Evolutionary conservation across 2,888 invertebrate genomes (phyloP).

Genomic region (Mechanitis messenoides): DNA sequence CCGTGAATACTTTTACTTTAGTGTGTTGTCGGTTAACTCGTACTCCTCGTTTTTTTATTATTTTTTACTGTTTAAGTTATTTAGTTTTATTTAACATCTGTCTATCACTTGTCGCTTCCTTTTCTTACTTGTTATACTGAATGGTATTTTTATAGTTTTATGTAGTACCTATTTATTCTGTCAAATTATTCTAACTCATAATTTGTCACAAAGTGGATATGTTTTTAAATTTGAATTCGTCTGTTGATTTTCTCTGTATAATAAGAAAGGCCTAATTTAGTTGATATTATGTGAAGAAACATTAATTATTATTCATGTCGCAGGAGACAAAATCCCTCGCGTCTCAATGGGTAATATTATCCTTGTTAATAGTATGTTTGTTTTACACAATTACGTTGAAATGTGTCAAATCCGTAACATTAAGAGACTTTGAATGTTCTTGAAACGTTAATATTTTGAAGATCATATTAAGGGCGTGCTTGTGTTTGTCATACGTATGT

Average conservation of each 20-base stretch:
- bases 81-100: too few relatives aligned
- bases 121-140: too few relatives aligned
- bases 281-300: background rate
- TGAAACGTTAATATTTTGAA: background rate
- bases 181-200: too few relatives aligned
- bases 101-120: too few relatives aligned
- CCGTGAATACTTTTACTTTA: too few relatives aligned
- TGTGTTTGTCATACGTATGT: background rate
- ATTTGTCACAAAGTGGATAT: too few relatives aligned
- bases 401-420: background rate
- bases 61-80: too few relatives aligned
- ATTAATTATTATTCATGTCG: conserved; percentile 8
- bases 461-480: background rate
- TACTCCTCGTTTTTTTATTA: too few relatives aligned
- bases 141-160: too few relatives aligned
- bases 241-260: background rate
- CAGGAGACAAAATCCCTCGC: conserved; percentile 3
- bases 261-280: background rate
- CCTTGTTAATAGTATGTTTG: conserved; percentile 9
- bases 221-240: too few relatives aligned
- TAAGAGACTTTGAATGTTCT: background rate
- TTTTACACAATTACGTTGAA: conserved; percentile 10
- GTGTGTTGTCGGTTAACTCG: too few relatives aligned
- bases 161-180: too few relatives aligned
- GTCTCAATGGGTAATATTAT: conserved; percentile 7